phyloP scores from a whole-genome alignment of 64 coral and sea anemone genomes.

The Montipora sp. region DNA sequence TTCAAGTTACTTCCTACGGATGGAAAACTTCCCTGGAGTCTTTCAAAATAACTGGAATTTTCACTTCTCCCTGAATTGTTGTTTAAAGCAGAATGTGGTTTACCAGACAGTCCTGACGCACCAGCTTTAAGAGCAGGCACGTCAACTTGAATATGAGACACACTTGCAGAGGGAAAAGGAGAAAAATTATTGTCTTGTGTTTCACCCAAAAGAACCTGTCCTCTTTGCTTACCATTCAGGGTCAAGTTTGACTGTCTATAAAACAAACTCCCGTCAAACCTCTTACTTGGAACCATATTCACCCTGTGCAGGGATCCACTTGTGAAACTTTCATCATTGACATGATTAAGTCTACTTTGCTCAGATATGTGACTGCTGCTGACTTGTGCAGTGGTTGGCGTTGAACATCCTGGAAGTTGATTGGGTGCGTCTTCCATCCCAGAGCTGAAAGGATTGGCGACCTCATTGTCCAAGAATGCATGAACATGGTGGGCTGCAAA shows the following conservation, averaged over 20 bases:
- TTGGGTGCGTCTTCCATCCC: neutral
- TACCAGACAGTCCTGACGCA: neutral
- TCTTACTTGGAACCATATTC: neutral
- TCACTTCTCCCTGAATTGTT: neutral
- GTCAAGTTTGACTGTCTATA: conserved; percentile 25
- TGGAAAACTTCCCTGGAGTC: conserved; percentile 13
- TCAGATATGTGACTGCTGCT: neutral
- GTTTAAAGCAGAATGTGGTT: neutral
- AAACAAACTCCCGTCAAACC: conserved; percentile 34
- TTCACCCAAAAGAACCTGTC: neutral
- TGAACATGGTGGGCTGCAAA: conserved; percentile 29
- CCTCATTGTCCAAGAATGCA: conserved; percentile 19
- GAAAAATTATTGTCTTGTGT: neutral
- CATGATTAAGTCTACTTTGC: neutral
- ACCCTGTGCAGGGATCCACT: neutral
- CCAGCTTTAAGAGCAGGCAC: neutral
- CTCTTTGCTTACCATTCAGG: neutral
- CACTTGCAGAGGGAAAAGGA: neutral
- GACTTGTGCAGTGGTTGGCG: neutral
- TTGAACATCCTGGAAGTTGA: neutral
- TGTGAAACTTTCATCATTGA: neutral
- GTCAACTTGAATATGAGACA: neutral
- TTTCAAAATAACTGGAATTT: conserved; percentile 18
- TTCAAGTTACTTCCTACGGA: neutral
- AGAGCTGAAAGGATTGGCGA: conserved; percentile 23